Evolutionary conservation across 2,797 vertebrate genomes (phyloP).

Genomic region (Gallirallus australis): DNA sequence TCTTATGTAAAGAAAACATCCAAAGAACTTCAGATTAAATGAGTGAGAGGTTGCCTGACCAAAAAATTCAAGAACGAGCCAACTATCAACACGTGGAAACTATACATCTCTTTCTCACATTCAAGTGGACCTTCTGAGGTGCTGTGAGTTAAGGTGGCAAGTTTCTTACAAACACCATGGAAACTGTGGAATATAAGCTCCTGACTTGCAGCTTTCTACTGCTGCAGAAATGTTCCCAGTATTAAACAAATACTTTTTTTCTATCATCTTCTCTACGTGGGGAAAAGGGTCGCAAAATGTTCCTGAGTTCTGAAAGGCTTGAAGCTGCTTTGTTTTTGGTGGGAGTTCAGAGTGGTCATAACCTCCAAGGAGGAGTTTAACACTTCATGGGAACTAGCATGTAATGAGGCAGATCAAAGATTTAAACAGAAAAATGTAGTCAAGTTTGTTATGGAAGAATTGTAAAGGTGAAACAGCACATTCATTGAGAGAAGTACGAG

Average conservation of each 20-base stretch:
- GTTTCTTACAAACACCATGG: background rate
- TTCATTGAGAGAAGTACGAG: background rate
- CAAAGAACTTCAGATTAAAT: background rate
- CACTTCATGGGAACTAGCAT: background rate
- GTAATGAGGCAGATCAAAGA: background rate
- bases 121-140: background rate
- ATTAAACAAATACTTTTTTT: constrained; percentile 12
- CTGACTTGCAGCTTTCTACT: background rate
- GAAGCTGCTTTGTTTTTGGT: background rate
- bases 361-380: background rate
- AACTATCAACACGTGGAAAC: background rate
- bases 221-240: background rate
- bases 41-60: background rate
- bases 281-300: background rate
- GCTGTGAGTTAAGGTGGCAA: background rate
- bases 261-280: background rate
- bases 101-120: background rate
- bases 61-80: background rate
- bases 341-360: background rate
- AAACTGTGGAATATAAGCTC: constrained; percentile 22
- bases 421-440: background rate
- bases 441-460: background rate
- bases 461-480: background rate
- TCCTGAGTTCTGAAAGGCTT: background rate
- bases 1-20: background rate